These are phyloP conservation scores for Pteria penguin DNA, from an alignment of 2,888 invertebrate species.

Conservation along the genomic window DNA sequence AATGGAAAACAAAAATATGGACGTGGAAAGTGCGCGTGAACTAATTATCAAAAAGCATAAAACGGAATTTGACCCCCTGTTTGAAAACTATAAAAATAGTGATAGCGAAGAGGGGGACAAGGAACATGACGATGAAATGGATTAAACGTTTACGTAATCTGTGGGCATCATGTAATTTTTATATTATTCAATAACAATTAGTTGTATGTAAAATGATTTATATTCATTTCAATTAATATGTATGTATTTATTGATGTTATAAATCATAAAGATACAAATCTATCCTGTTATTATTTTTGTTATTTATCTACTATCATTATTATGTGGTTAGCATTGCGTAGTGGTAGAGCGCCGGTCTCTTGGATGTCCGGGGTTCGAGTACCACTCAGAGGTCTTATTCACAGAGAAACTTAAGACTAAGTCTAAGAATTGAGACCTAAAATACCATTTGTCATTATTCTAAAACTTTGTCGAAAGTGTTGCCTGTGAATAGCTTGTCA, in stretches of 20 bases:
- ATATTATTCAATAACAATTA: neutral
- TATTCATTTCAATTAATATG: neutral
- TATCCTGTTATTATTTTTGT: neutral
- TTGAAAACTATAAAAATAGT: neutral
- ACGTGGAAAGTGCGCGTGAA: neutral
- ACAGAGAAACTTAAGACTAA: no score
- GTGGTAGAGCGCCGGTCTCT: no score
- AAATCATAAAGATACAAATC: neutral
- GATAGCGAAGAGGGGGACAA: neutral
- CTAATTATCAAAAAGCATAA: slow-evolving; percentile 2
- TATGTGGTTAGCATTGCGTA: no score
- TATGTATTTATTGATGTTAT: neutral
- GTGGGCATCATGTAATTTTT: neutral
- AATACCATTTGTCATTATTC: no score
- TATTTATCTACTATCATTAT: no score
- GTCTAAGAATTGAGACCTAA: no score
- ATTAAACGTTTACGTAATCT: neutral
- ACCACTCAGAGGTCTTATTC: no score
- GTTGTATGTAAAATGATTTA: neutral
- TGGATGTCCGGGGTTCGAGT: no score
- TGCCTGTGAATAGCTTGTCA: no score
- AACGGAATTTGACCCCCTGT: neutral
- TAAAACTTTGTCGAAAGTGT: no score
- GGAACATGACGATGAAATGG: neutral
- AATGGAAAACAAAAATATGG: neutral